A percentile compares a stretch with the other conserved stretches of the same genome.
Evolutionary conservation across 2,888 invertebrate species (phyloP).

Genomic region (Itoplectis maculator): DNA sequence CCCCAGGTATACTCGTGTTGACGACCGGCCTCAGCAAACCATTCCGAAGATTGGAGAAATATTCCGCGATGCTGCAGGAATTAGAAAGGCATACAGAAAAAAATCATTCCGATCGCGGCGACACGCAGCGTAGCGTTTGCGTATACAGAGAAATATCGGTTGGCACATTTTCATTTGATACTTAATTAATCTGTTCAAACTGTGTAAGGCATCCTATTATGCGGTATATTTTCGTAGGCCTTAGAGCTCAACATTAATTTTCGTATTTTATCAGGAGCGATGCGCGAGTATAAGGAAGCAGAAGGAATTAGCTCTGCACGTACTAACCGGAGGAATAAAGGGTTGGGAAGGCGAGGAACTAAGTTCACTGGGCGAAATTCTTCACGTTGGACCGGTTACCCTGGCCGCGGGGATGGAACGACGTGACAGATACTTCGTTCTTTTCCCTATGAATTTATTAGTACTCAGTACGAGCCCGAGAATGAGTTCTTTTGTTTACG

Average conservation of each 20-base stretch:
- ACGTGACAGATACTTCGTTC: slow-evolving; percentile 95
- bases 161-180: slow-evolving; percentile 81
- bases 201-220: not conserved
- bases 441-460: slow-evolving; percentile 95
- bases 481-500: slow-evolving; percentile 97
- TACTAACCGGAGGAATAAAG: slow-evolving; percentile 96
- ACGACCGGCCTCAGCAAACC: slow-evolving; percentile 98
- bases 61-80: slow-evolving; percentile 97
- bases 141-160: slow-evolving; percentile 98
- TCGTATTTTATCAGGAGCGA: slow-evolving; percentile 87
- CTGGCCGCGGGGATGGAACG: slow-evolving; percentile 92
- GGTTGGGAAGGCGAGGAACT: slow-evolving; percentile 97
- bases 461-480: slow-evolving; percentile 96
- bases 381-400: slow-evolving; percentile 95
- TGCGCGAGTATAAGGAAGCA: slow-evolving; percentile 95
- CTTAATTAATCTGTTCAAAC: not conserved
- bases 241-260: not conserved
- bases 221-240: not conserved
- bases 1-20: slow-evolving; percentile 94
- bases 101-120: slow-evolving; percentile 97
- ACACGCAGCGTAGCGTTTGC: slow-evolving; percentile 97
- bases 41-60: slow-evolving; percentile 97
- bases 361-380: slow-evolving; percentile 92
- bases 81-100: slow-evolving; percentile 98
- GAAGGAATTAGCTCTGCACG: slow-evolving; percentile 98